phyloP scores from a whole-genome alignment of 2,888 invertebrate genomes.

The Pelosia muscerda region DNA sequence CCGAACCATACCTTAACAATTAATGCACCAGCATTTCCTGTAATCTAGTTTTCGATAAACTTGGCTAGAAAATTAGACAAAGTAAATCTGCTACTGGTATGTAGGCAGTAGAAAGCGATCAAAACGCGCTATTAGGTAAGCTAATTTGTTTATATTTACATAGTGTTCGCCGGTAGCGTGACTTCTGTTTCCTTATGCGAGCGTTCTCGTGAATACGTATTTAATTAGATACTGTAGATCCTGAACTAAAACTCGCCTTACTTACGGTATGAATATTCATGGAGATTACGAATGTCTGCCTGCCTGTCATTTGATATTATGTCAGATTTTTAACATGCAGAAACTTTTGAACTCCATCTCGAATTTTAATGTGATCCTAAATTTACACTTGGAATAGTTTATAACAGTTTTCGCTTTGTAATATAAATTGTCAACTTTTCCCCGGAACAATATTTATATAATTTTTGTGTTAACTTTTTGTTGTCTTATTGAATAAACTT shows the following conservation, averaged over 20 bases:
- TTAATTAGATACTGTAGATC: slow-evolving; percentile 40
- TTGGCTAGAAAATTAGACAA: slow-evolving; percentile 39
- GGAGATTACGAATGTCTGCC: slow-evolving; percentile 27
- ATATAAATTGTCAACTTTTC: not conserved
- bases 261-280: slow-evolving; percentile 44
- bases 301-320: slow-evolving; percentile 27
- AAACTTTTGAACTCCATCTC: slow-evolving; percentile 15
- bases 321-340: slow-evolving; percentile 23
- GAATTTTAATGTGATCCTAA: slow-evolving; percentile 15
- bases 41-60: slow-evolving; percentile 25
- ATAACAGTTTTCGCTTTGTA: not conserved
- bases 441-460: not conserved
- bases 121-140: slow-evolving; percentile 53
- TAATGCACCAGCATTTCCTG: slow-evolving; percentile 18
- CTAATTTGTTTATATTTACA: slow-evolving; percentile 61
- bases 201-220: slow-evolving; percentile 37
- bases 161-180: slow-evolving; percentile 50
- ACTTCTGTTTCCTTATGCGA: slow-evolving; percentile 40
- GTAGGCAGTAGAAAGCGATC: slow-evolving; percentile 38
- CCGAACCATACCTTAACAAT: no score
- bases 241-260: slow-evolving; percentile 39
- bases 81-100: slow-evolving; percentile 22
- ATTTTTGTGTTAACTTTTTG: not conserved
- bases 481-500: no score
- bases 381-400: slow-evolving; percentile 10